Base-by-base conservation (phyloP, 2,113 vertebrate species). In the Stomatorhinus ivindoensis region DNA sequence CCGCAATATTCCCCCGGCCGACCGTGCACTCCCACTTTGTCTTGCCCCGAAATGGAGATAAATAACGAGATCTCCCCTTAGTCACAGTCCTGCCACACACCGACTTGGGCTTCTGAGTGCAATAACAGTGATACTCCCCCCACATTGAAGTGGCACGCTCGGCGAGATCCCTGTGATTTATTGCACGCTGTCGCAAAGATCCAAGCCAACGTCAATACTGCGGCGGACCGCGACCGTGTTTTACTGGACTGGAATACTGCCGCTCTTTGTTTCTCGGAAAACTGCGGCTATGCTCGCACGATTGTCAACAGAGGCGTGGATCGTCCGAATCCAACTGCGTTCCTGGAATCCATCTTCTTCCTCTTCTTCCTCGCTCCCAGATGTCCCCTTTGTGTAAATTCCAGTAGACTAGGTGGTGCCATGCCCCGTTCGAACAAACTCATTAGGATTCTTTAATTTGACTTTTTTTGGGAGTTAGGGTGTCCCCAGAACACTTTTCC, bases 201-300 rank as follows among this genome's bases (percentile, higher is more conserved):
- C n/a, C n/a, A 0, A 88, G 94, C 95, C 95, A 96, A 95, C 65
- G 86, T 94, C 94, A 95, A 96, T 94, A 95, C 90, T 76, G 93
- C 42, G 93, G 93, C 92, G 86, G 89, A 88, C 89, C 73, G 44
- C 91, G 92, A 92, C 90, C 73, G 90, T 46, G 89, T 90, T 88
- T 90, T 48, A 86, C 88, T 84, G 51, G 48, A 3, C 83, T 89
- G 90, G 89, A 93, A 92, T 85, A 90, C 92, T 87, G 90, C 91
- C 21, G 89, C 86, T 73, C 91, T 94, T 93, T 94, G 93, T 94
- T 95, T 95, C 92, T 93, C 91, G 90, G 21, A 93, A 94, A 93
- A 90, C 93, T 85, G 90, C 90, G 91, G 94, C 92, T 93, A 93
- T 92, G 35, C 89, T 93, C 88, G 90, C 83, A 21, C 93, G 73